Evolutionary conservation across 92 coral and sea anemone genomes (phyloP).

Genomic region (Parazoanthus swiftii): DNA sequence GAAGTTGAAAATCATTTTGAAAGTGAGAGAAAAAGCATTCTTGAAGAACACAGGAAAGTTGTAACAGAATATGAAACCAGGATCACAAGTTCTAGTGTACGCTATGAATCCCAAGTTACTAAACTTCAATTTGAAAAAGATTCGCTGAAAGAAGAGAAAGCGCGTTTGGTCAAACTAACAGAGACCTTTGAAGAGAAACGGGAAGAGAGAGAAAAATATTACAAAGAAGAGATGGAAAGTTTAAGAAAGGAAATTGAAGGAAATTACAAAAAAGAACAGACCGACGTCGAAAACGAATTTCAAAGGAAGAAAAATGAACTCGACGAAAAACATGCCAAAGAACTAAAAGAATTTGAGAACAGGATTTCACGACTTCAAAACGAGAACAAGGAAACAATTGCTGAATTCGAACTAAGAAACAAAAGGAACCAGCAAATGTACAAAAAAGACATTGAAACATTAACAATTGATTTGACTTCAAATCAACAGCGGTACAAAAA

Average conservation of each 20-base stretch:
- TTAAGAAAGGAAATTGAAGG: neutral
- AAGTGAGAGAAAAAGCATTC: neutral
- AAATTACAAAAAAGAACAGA: neutral
- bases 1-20: neutral
- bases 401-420: neutral
- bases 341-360: neutral
- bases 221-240: neutral
- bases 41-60: constrained; percentile 7
- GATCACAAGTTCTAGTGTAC: neutral
- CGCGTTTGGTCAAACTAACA: neutral
- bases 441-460: constrained; percentile 2
- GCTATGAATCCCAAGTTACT: neutral
- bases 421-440: constrained; percentile 9
- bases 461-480: neutral
- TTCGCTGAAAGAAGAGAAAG: neutral
- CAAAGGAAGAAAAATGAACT: neutral
- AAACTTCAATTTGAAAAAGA: neutral
- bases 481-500: constrained; percentile 8
- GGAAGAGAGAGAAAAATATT: neutral
- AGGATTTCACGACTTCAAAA: neutral
- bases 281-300: neutral
- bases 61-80: constrained; percentile 19
- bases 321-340: neutral
- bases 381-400: neutral
- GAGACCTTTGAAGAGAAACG: neutral